Percentiles rank a stretch among this genome's conserved stretches.
Evolutionary conservation across 2,888 invertebrate species (phyloP).

Genomic region (Ephialtes manifestator): DNA sequence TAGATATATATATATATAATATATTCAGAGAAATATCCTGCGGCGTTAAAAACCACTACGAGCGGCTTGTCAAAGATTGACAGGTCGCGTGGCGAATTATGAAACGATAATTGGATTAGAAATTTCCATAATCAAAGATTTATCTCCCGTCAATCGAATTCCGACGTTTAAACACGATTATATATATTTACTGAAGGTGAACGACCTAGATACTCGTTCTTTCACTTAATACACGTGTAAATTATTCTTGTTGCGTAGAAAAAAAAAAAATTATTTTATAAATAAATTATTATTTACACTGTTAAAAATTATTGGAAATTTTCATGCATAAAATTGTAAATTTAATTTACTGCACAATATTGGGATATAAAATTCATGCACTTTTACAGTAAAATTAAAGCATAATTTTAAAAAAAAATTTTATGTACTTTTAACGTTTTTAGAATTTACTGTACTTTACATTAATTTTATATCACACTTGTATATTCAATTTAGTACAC

Average conservation of each 20-base stretch:
- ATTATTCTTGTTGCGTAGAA: neutral
- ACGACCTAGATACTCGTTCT: neutral
- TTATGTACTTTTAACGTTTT: too few relatives aligned
- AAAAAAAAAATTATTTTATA: neutral
- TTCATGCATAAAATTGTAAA: too few relatives aligned
- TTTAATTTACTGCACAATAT: neutral
- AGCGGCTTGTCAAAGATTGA: constrained; percentile 49
- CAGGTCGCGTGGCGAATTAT: constrained; percentile 32
- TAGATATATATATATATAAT: neutral
- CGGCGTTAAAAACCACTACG: constrained; percentile 7
- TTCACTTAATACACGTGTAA: neutral
- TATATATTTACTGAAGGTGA: neutral
- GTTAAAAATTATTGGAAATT: neutral
- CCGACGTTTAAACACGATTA: neutral
- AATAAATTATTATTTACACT: neutral
- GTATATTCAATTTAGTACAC: too few relatives aligned
- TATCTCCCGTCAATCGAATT: constrained; percentile 2
- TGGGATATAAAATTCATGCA: too few relatives aligned
- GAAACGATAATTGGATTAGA: constrained; percentile 8
- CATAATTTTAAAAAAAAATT: too few relatives aligned
- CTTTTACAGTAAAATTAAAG: too few relatives aligned
- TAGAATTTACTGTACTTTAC: too few relatives aligned
- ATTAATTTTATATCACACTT: too few relatives aligned
- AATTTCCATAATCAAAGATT: constrained; percentile 13
- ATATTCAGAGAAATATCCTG: neutral